Evolutionary conservation across 2,113 vertebrate species (phyloP).

Genomic region (Tyrannus savana): DNA sequence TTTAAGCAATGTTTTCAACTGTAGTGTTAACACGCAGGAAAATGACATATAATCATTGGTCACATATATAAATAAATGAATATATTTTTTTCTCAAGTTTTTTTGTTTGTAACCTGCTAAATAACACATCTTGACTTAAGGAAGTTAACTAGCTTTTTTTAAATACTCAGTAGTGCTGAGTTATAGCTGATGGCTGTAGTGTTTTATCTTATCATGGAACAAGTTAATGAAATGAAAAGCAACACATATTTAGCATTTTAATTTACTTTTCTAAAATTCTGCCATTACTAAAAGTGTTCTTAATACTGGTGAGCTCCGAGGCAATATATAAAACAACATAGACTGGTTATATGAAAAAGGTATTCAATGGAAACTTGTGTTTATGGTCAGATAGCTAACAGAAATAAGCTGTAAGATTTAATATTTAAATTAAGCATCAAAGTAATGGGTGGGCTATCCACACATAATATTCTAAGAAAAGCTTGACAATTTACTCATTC

Average conservation of each 20-base stretch:
- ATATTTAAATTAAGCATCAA: conserved; percentile 36
- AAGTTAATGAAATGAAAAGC: conserved; percentile 66
- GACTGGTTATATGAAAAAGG: conserved; percentile 48
- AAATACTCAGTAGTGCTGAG: conserved; percentile 40
- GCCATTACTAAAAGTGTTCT: conserved; percentile 39
- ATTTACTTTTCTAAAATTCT: conserved; percentile 41
- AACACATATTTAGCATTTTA: conserved; percentile 54
- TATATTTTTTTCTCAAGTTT: neutral
- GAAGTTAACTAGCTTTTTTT: conserved; percentile 15
- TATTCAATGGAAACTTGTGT: conserved; percentile 40
- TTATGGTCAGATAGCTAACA: conserved; percentile 18
- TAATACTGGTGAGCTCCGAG: conserved; percentile 63
- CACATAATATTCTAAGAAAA: conserved; percentile 54
- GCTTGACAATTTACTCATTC: conserved; percentile 33
- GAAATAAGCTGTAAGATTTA: conserved; percentile 22
- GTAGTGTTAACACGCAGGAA: neutral
- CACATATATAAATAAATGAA: neutral
- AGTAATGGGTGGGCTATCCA: conserved; percentile 48
- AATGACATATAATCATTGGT: neutral
- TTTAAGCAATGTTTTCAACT: conserved; percentile 9
- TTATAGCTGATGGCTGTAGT: conserved; percentile 22
- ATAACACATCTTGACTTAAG: neutral
- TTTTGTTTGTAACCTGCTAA: conserved; percentile 24
- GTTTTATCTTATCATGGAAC: conserved; percentile 67
- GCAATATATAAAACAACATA: conserved; percentile 69